Evolutionary conservation across 2,797 vertebrate species (phyloP).

Genomic region (Masticophis lateralis): DNA sequence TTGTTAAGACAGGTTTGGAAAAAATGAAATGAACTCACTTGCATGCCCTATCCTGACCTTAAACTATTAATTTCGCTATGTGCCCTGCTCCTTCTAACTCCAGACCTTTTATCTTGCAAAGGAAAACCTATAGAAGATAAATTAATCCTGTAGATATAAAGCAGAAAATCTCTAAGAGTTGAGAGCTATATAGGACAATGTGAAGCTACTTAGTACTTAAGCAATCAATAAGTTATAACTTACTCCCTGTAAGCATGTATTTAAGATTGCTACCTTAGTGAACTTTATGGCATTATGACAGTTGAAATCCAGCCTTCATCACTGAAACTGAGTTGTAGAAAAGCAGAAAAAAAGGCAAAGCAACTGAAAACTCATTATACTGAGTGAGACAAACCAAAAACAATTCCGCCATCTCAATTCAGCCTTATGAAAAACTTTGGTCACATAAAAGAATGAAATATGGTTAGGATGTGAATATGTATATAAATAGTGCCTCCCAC

Average conservation of each 20-base stretch:
- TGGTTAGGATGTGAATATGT: not conserved
- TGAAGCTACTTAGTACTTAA: not conserved
- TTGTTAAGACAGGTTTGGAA: not conserved
- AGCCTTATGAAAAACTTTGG: not conserved
- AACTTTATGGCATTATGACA: not conserved
- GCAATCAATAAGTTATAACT: not conserved
- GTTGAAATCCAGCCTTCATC: not conserved
- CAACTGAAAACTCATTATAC: not conserved
- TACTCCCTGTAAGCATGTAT: not conserved
- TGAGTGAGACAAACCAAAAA: not conserved
- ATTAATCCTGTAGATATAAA: constrained; percentile 3
- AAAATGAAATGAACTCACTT: not conserved
- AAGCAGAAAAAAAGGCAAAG: not conserved
- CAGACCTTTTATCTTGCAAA: not conserved
- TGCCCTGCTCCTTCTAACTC: not conserved
- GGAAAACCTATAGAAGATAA: constrained; percentile 5
- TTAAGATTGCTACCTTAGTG: not conserved
- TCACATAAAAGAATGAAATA: not conserved
- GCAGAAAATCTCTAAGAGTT: not conserved
- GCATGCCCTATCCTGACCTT: not conserved
- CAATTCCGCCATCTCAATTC: not conserved
- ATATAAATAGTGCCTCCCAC: not conserved
- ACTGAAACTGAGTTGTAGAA: too few species aligned
- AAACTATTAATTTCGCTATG: not conserved
- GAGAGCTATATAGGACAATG: not conserved